These are phyloP conservation scores for Clarias macrocephalus DNA, from an alignment of 2,113 vertebrate species.

Conservation along the genomic window DNA sequence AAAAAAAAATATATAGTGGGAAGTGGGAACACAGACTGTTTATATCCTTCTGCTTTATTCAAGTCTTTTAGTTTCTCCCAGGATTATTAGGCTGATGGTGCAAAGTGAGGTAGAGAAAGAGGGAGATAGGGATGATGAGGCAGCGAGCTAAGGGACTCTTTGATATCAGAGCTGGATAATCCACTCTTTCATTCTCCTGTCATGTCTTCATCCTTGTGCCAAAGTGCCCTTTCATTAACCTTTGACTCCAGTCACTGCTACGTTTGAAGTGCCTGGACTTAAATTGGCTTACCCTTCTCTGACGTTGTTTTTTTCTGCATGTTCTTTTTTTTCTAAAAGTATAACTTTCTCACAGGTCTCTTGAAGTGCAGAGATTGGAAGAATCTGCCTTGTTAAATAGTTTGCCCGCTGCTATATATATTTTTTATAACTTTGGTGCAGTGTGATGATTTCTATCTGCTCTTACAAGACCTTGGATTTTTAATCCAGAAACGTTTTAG, in stretches of 20 bases:
- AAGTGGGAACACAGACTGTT: background rate
- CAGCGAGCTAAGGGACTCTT: conserved; percentile 38
- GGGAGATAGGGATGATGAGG: conserved; percentile 26
- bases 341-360: conserved; percentile 54
- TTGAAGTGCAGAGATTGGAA: conserved; percentile 46
- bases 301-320: conserved; percentile 36
- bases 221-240: conserved; percentile 57
- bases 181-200: conserved; percentile 52
- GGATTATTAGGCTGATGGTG: conserved; percentile 29
- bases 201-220: conserved; percentile 53
- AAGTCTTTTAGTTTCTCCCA: conserved; percentile 22
- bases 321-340: conserved; percentile 45
- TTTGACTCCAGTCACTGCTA: conserved; percentile 50
- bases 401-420: background rate
- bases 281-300: conserved; percentile 51
- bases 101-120: conserved; percentile 34
- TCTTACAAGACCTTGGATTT: background rate
- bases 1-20: background rate
- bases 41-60: conserved; percentile 14
- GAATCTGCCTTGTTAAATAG: conserved; percentile 20
- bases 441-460: background rate
- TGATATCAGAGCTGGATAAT: conserved; percentile 59
- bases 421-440: background rate
- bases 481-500: background rate
- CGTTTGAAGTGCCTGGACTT: conserved; percentile 56